Evolutionary conservation across 2,888 invertebrate genomes (phyloP).

Genomic region (Polydesmus complanatus): DNA sequence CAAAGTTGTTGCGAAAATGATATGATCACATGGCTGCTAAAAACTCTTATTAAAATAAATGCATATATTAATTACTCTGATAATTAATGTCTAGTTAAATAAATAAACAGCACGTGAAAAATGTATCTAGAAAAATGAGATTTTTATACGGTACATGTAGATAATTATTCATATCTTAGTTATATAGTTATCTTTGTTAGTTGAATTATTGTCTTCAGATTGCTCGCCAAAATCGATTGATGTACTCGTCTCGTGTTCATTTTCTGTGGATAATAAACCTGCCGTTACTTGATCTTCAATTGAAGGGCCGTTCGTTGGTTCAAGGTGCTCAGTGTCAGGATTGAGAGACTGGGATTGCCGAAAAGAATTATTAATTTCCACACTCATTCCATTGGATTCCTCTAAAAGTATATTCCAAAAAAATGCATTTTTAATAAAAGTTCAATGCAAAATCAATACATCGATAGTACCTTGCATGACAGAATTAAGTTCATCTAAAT

Average conservation of each 20-base stretch:
- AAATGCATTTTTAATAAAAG: not conserved
- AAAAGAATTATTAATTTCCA: not conserved
- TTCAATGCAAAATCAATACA: not conserved
- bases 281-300: not conserved
- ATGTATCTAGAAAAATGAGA: too few species aligned
- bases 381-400: not conserved
- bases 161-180: not conserved
- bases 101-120: too few species aligned
- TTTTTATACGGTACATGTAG: too few species aligned
- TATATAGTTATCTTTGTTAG: not conserved
- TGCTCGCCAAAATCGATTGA: not conserved
- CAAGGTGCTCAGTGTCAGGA: not conserved
- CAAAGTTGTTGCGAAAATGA: too few species aligned
- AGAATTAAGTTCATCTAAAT: slow-evolving; percentile 12
- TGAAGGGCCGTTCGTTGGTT: not conserved
- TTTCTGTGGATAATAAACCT: not conserved
- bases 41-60: too few species aligned
- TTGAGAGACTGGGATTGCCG: not conserved
- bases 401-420: not conserved
- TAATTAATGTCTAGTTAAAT: too few species aligned
- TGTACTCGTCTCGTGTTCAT: not conserved
- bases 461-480: slow-evolving; percentile 4
- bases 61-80: too few species aligned
- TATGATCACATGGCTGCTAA: too few species aligned
- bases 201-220: not conserved